phyloP scores from a whole-genome alignment of 2,797 vertebrate genomes.

The Sphaeramia orbicularis region DNA sequence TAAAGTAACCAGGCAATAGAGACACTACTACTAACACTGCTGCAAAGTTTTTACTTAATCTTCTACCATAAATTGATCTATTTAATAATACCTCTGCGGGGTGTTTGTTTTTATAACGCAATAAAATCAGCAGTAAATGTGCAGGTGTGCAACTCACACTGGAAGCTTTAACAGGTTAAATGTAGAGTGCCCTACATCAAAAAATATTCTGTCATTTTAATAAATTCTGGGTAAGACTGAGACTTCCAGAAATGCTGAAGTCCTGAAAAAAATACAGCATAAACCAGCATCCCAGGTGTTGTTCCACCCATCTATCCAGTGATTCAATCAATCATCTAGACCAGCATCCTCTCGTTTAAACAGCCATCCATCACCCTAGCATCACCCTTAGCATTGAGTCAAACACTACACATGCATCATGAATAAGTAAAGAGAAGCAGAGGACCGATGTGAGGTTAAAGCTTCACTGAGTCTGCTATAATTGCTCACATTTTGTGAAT shows the following conservation, averaged over 20 bases:
- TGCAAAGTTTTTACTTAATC: background rate
- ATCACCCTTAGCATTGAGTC: conserved; percentile 2
- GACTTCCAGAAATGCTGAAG: conserved; percentile 21
- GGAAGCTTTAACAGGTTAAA: conserved; percentile 6
- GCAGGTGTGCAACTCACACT: conserved; percentile 24
- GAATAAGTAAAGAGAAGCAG: conserved; percentile 9
- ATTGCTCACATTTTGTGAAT: background rate
- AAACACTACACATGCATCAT: background rate
- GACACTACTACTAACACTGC: background rate
- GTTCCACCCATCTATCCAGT: conserved; percentile 26
- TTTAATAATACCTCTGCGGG: background rate
- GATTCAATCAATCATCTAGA: conserved; percentile 36
- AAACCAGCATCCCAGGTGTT: conserved; percentile 34
- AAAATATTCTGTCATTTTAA: conserved; percentile 6
- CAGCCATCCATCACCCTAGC: conserved; percentile 10
- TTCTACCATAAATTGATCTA: too few species aligned
- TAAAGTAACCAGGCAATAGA: conserved; percentile 23
- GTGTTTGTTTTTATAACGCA: background rate
- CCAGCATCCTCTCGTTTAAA: conserved; percentile 40
- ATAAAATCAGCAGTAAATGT: conserved; percentile 10
- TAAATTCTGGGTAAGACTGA: conserved; percentile 16
- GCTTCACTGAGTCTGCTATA: background rate
- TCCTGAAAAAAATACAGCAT: conserved; percentile 7
- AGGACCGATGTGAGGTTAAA: background rate
- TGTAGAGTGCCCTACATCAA: background rate